Conservation (phyloP, 2,888 invertebrate genomes). For the Thysanoteuthis rhombus region DNA sequence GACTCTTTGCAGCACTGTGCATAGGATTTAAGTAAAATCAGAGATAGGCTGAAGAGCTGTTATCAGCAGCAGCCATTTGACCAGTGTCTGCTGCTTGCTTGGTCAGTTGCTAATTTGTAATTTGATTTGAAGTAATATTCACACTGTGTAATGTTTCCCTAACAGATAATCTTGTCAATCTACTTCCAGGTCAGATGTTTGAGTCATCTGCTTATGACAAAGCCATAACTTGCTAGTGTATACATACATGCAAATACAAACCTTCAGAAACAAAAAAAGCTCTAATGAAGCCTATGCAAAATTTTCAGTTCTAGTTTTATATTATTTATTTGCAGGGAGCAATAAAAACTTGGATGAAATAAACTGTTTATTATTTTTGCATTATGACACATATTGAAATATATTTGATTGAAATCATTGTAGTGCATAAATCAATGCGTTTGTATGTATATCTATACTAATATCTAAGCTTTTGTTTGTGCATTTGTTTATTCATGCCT, state of each 20-base stretch:
- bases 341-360: not conserved
- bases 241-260: not conserved
- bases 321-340: not conserved
- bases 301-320: not conserved
- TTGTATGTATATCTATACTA: not conserved
- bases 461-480: not conserved
- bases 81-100: too few relatives aligned
- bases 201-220: not conserved
- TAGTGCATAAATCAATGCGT: not conserved
- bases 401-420: not conserved
- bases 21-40: too few relatives aligned
- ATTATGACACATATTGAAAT: not conserved
- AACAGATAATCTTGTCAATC: too few relatives aligned
- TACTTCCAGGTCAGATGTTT: too few relatives aligned
- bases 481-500: too few relatives aligned
- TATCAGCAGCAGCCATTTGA: too few relatives aligned
- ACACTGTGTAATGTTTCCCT: too few relatives aligned
- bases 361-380: not conserved
- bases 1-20: too few relatives aligned
- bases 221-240: not conserved
- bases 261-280: not conserved
- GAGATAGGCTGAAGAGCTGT: too few relatives aligned
- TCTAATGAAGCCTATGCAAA: not conserved
- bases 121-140: too few relatives aligned
- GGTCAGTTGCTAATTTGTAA: too few relatives aligned